Evolutionary conservation across 2,888 invertebrate genomes (phyloP).

Genomic region (Morpho deidamia): DNA sequence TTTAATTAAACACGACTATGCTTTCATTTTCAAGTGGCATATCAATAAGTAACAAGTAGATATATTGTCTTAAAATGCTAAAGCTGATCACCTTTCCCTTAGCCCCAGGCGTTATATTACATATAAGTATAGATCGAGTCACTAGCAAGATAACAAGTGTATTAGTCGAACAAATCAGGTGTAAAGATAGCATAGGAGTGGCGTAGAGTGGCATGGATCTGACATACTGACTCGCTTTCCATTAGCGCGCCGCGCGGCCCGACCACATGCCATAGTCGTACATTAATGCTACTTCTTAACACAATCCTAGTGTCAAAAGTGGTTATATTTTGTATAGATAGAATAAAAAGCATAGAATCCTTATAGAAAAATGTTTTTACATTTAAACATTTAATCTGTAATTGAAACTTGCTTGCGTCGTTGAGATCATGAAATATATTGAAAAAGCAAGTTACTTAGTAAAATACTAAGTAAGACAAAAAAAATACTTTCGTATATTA

Average conservation of each 20-base stretch:
- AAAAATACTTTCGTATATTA: no score
- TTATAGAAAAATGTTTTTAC: no score
- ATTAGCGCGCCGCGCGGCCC: constrained; percentile 30
- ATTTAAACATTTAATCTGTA: no score
- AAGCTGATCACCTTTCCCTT: background rate
- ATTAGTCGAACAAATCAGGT: constrained; percentile 43
- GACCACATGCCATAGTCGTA: constrained; percentile 21
- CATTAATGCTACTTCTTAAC: constrained; percentile 5
- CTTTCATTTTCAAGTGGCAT: no score
- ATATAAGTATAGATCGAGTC: background rate
- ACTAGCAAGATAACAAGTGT: constrained; percentile 27
- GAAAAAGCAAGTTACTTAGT: no score
- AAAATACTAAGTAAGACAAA: no score
- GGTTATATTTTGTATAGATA: no score
- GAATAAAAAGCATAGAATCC: no score
- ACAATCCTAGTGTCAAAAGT: background rate
- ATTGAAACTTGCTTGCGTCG: no score
- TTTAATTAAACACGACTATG: no score
- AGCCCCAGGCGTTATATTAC: background rate
- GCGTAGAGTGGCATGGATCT: constrained; percentile 31
- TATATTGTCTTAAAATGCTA: background rate
- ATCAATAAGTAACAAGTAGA: background rate
- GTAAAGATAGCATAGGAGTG: constrained; percentile 37
- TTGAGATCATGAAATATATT: no score
- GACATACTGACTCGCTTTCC: constrained; percentile 79